Base-by-base conservation (phyloP, 1,140 invertebrate species). In the Drosophila serrata region DNA sequence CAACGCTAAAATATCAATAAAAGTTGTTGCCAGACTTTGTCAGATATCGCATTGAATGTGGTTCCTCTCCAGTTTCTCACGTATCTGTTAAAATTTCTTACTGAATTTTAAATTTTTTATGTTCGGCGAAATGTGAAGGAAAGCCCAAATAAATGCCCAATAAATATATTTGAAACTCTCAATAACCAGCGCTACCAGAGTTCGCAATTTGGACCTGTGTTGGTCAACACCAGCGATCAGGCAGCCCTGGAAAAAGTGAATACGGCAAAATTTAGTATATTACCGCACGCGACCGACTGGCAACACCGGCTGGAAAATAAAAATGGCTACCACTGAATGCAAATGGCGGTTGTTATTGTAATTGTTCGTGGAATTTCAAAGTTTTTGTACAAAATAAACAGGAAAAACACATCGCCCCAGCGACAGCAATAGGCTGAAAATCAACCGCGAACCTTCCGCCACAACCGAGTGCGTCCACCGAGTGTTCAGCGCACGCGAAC, bases 361-460 rank as follows among this genome's bases (percentile, higher is more conserved):
- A 92, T 92, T 92, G 85, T 91, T 90, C 81, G 85, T 91, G 82
- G 78, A 88, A 92, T 80, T 92, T 88, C 81, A 79, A 91, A 84
- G 87, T 82, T 91, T 92, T 87, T 92, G 77, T 85, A 90, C 86
- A 90, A 90, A 90, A 90, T 90, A 86, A 86, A 81, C 85, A 86
- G 78, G 55, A 79, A 69, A 90, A 90, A 90, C 79, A 72, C 37
- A 73, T 67, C 72, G 63, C 63, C 68, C 75, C 67, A 74, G 69
- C 68, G 45, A 45, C 70, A 56, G 64, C 65, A 74, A 78, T 84
- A 68, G 70, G 77, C 53, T 78, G 53, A 78, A 84, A 81, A 70
- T 53, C 77, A 69, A 70, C 57, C 64, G 45, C 40, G 79, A 70
- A 70, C 70, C 79, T 74, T 81, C 45, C 43, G 45, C 61, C 53